A percentile compares a stretch with the other conserved stretches of the same genome.
phyloP scores from a whole-genome alignment of 1,140 invertebrate species.

The Stegodyphus mimosarum region DNA sequence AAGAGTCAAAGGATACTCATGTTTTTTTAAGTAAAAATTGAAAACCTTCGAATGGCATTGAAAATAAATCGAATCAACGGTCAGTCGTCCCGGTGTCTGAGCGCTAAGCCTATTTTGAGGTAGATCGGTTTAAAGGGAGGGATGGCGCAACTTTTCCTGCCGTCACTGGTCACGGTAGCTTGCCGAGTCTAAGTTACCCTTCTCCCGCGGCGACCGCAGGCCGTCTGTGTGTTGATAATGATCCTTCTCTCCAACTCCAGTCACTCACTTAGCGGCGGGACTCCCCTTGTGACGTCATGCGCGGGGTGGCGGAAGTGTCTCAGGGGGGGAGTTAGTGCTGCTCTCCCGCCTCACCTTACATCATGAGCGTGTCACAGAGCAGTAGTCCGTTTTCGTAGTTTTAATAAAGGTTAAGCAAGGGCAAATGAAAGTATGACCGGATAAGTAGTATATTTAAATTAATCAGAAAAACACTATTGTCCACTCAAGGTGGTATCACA shows the following conservation, averaged over 20 bases:
- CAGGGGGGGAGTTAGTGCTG: neutral
- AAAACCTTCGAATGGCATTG: neutral
- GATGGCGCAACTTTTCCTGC: neutral
- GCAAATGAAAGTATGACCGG: too few relatives aligned
- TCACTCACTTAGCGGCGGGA: conserved; percentile 42
- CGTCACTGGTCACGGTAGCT: neutral
- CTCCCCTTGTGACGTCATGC: conserved; percentile 47
- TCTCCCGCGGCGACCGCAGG: conserved; percentile 33
- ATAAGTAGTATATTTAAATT: too few relatives aligned
- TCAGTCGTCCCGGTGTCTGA: neutral
- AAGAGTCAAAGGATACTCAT: neutral
- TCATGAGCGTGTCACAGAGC: neutral
- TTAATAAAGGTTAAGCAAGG: too few relatives aligned
- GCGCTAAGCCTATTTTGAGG: neutral
- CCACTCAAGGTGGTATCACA: too few relatives aligned
- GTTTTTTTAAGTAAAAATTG: neutral
- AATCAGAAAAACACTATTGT: too few relatives aligned
- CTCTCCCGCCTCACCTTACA: neutral
- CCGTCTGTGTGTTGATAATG: conserved; percentile 44
- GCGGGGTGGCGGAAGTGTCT: conserved; percentile 14
- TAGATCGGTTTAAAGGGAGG: neutral
- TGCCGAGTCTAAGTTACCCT: neutral
- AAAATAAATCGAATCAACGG: too few relatives aligned
- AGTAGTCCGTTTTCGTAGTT: neutral
- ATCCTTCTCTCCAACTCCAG: conserved; percentile 33